Conservation (phyloP, 2,113 vertebrate genomes). For the Otis tarda region DNA sequence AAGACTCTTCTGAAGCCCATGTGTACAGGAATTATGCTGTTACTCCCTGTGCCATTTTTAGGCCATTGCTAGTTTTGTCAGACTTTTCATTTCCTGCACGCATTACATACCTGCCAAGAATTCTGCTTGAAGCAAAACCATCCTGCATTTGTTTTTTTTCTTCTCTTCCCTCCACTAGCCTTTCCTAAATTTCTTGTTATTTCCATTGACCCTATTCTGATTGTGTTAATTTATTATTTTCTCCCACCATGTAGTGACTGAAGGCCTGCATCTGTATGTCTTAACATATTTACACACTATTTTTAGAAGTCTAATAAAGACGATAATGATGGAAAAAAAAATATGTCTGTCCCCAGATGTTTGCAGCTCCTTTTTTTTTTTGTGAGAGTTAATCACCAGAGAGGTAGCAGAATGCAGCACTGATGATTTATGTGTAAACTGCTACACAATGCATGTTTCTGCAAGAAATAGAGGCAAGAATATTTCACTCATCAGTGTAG, state of each 20-base stretch:
- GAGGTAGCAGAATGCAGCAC: rapidly evolving
- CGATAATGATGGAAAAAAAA: no score
- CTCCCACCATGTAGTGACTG: rapidly evolving
- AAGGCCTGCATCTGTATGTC: background rate
- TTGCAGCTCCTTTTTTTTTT: background rate
- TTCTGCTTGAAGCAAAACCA: background rate
- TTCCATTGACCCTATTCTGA: background rate
- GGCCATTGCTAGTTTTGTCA: background rate
- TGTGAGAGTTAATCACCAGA: background rate
- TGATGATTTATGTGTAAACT: rapidly evolving
- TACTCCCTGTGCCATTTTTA: background rate
- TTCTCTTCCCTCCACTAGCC: background rate
- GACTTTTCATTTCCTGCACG: background rate
- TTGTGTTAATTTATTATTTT: background rate
- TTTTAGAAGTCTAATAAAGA: background rate
- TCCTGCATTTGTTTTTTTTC: background rate
- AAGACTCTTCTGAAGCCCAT: background rate
- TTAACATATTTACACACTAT: background rate
- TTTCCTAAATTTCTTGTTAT: background rate
- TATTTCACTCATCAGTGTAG: background rate
- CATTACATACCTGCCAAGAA: background rate
- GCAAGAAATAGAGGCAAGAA: background rate
- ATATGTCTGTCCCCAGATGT: background rate
- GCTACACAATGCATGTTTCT: background rate
- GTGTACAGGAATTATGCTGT: background rate